Evolutionary conservation across 2,888 invertebrate species (phyloP).

Genomic region (Globia sparganii): DNA sequence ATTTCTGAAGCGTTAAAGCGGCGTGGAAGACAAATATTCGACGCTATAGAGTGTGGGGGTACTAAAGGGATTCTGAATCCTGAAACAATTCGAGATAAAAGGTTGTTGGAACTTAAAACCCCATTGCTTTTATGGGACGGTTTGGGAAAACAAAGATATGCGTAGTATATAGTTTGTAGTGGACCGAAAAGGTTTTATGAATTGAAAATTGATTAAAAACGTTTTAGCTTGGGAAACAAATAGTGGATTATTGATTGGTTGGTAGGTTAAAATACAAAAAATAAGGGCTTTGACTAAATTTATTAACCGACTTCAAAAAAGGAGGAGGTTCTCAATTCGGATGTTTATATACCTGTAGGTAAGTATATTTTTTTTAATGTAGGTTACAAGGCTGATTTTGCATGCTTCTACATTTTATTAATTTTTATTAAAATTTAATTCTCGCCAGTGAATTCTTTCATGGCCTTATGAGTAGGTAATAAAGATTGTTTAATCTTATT

Average conservation of each 20-base stretch:
- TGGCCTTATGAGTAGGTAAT: not conserved
- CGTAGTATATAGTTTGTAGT: constrained; percentile 20
- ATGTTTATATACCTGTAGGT: no score
- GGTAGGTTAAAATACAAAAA: not conserved
- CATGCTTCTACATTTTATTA: not conserved
- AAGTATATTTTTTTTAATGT: no score
- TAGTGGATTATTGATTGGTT: constrained; percentile 1
- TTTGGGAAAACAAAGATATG: constrained; percentile 67
- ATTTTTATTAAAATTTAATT: not conserved
- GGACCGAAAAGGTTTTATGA: constrained; percentile 40
- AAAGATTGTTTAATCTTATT: not conserved
- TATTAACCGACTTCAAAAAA: no score
- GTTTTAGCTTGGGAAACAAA: constrained; percentile 20
- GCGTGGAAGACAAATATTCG: constrained; percentile 17
- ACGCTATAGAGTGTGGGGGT: constrained; percentile 20
- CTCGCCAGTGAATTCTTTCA: not conserved
- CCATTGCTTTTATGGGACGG: constrained; percentile 64
- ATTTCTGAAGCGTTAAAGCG: not conserved
- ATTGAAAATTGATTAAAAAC: constrained; percentile 51
- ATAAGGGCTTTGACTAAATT: not conserved
- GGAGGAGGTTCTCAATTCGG: no score
- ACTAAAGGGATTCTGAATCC: constrained; percentile 45
- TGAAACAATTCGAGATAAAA: constrained; percentile 72
- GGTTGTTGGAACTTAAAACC: constrained; percentile 58
- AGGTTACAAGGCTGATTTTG: not conserved